Conservation (phyloP, 2,888 invertebrate genomes). For the Creontiades dilutus region DNA sequence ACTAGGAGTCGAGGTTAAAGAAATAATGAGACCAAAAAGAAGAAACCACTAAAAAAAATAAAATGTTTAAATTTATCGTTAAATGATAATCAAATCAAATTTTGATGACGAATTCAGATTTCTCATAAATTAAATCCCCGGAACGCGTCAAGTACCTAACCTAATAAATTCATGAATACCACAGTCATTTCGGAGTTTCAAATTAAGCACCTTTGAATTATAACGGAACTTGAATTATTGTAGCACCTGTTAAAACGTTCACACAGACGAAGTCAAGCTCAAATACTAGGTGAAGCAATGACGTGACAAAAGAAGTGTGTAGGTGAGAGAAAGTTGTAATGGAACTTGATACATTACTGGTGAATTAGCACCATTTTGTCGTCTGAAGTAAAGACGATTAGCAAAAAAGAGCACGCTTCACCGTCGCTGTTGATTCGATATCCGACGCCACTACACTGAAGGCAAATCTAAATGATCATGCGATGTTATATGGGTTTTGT, state of each 20-base stretch:
- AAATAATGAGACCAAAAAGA: neutral
- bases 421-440: too few relatives aligned
- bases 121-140: neutral
- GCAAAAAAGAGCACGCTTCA: too few relatives aligned
- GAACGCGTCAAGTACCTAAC: neutral
- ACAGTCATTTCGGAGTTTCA: neutral
- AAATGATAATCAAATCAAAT: neutral
- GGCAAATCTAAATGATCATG: too few relatives aligned
- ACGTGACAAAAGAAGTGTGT: neutral
- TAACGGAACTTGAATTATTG: neutral
- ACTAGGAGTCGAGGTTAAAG: neutral
- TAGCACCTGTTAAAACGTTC: neutral
- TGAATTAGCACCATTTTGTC: too few relatives aligned
- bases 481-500: too few relatives aligned
- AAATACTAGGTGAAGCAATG: neutral
- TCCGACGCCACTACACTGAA: too few relatives aligned
- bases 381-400: too few relatives aligned
- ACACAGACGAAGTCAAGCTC: neutral
- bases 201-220: neutral
- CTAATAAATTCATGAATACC: neutral
- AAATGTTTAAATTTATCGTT: too few relatives aligned
- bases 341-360: neutral
- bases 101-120: neutral
- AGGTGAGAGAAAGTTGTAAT: conserved; percentile 4
- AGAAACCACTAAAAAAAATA: neutral